Evolutionary conservation across 2,113 vertebrate genomes (phyloP).

Genomic region (Paratilapia polleni): DNA sequence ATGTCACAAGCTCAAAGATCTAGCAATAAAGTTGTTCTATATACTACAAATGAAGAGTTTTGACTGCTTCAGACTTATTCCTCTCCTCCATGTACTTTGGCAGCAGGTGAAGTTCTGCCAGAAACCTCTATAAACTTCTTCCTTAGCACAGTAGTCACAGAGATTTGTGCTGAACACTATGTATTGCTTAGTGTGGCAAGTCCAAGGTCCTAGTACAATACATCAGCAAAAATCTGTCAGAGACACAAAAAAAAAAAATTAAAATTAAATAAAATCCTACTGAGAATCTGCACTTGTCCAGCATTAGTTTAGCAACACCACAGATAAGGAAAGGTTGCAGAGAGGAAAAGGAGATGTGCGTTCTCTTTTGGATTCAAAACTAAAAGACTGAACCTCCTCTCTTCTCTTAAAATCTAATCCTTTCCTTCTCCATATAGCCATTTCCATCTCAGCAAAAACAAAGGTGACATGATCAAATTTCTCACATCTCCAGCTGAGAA

Average conservation of each 20-base stretch:
- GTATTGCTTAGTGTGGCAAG: background rate
- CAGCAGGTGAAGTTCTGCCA: background rate
- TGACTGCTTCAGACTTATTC: background rate
- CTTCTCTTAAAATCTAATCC: background rate
- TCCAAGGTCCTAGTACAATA: background rate
- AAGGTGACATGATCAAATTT: slow-evolving; percentile 24
- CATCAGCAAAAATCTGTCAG: background rate
- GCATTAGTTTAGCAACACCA: background rate
- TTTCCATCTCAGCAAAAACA: slow-evolving; percentile 30
- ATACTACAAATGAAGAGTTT: background rate
- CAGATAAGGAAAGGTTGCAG: background rate
- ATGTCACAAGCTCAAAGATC: background rate
- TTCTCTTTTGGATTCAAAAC: background rate
- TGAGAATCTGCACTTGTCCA: background rate
- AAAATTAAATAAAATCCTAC: background rate
- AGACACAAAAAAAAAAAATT: background rate
- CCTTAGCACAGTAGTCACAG: no score
- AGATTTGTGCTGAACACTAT: background rate
- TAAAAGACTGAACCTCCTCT: background rate
- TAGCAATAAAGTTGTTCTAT: background rate
- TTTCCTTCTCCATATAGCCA: background rate
- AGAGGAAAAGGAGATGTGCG: rapidly evolving
- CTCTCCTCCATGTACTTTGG: background rate
- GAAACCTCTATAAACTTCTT: background rate
- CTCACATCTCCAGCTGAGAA: background rate